Evolutionary conservation across 2,888 invertebrate species (phyloP).

Genomic region (Sphaerophoria taeniata): DNA sequence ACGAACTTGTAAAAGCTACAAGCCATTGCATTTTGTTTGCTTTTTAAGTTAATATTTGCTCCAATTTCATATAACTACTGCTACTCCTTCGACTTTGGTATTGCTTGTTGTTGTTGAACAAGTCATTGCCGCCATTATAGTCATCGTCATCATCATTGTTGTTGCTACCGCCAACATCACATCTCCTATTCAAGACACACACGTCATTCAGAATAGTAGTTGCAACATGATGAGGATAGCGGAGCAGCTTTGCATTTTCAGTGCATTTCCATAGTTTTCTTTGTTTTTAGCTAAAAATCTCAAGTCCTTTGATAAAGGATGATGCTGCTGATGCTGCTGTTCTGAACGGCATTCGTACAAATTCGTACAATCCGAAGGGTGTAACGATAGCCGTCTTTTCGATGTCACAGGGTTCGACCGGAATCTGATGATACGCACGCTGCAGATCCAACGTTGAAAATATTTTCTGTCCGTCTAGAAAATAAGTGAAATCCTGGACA

Average conservation of each 20-base stretch:
- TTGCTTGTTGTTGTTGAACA: conserved; percentile 15
- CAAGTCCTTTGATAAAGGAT: conserved; percentile 30
- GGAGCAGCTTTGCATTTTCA: conserved; percentile 21
- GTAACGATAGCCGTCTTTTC: too few relatives aligned
- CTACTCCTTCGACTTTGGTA: conserved; percentile 38
- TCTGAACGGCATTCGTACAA: too few relatives aligned
- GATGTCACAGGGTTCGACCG: too few relatives aligned
- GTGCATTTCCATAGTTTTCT: conserved; percentile 40
- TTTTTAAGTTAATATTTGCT: conserved; percentile 60
- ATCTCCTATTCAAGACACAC: too few relatives aligned
- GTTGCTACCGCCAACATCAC: too few relatives aligned
- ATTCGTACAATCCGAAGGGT: too few relatives aligned
- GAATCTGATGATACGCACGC: too few relatives aligned
- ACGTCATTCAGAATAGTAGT: conserved; percentile 38
- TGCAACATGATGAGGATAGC: conserved; percentile 35
- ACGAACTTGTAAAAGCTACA: too few relatives aligned
- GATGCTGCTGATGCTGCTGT: conserved; percentile 31
- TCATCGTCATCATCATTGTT: neutral
- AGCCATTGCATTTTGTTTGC: neutral
- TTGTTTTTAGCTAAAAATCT: conserved; percentile 57
- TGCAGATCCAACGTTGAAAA: too few relatives aligned
- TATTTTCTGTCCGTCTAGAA: too few relatives aligned
- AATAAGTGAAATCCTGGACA: too few relatives aligned
- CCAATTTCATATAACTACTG: conserved; percentile 48
- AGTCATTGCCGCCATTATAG: neutral